These are phyloP conservation scores for Lycophotia porphyrea DNA, from an alignment of 2,888 invertebrate genomes.

Conservation along the genomic window DNA sequence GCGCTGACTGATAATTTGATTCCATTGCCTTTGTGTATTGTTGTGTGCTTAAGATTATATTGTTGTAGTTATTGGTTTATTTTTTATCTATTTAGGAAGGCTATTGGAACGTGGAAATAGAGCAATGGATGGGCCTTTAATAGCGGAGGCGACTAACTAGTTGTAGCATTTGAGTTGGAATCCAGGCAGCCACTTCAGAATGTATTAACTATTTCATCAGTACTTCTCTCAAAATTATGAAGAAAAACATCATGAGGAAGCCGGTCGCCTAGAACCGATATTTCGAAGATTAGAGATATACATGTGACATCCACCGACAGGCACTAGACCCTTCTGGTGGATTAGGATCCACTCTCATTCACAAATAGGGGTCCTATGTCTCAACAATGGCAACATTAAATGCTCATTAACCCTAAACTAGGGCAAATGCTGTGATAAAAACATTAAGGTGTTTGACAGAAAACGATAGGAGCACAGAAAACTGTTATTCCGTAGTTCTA, in stretches of 20 bases:
- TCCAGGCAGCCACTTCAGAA: neutral
- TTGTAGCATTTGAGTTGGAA: neutral
- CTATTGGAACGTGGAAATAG: neutral
- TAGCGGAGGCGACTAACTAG: neutral
- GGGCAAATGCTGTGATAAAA: neutral
- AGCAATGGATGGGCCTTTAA: neutral
- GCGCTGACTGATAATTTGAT: constrained; percentile 39
- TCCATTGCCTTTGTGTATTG: constrained; percentile 18
- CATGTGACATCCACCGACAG: neutral
- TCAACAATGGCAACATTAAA: neutral
- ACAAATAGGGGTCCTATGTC: neutral
- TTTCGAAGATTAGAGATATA: too few relatives aligned
- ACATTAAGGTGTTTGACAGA: neutral
- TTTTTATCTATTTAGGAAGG: neutral
- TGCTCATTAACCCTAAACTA: neutral
- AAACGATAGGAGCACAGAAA: neutral
- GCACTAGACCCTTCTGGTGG: accelerated
- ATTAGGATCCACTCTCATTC: neutral
- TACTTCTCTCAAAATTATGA: neutral
- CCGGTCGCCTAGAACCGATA: too few relatives aligned
- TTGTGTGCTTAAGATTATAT: constrained; percentile 21
- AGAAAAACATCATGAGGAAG: neutral
- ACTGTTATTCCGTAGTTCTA: neutral
- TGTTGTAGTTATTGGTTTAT: neutral
- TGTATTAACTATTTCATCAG: neutral